Base-by-base conservation (phyloP, 2,888 invertebrate species). In the Acleris cristana region DNA sequence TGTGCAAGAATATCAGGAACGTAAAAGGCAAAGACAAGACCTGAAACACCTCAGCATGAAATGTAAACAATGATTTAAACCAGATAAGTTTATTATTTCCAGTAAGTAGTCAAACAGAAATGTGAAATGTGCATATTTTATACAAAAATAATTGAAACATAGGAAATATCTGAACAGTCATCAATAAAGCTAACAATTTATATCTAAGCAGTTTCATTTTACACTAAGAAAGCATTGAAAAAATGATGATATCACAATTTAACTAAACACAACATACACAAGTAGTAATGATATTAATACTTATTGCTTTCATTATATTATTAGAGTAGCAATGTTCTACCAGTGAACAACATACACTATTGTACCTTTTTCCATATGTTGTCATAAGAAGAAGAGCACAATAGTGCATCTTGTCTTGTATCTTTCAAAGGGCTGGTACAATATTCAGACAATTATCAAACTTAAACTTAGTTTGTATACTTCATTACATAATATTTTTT, bases 1-100 rank as follows among this genome's bases (percentile, higher is more conserved):
- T 93, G 94, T 96, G 10, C 95, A 95, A 81, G 96, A 96, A 76
- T 97, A 97, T 86, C 94, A 95, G 79, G 95, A 96, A 83, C 94
- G 95, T 72, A 97, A 97, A 82, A 96, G 95, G 78, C 93, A 94
- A 74, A 94, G 97, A 76, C 86, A 96, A 70, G 94, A 94, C 26
- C 26, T 7, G 26, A 78, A 93, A 93, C 78, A 79, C 70, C 65
- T 70, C 65, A 63, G 70, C 84, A 78, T 82, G 78, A 81, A 78
- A 49, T 64, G 54, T 12, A 57, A 69, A 67, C 49, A 54, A 49
- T 55, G 69, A 67, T 74, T 74, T 78, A 80, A 89, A 90, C 89
- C 87, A 86, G 81, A 84, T 87, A 87, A 79, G 74, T 89, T 89
- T 88, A 87, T 87, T 89, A 83, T 83, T 84, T 79, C 84, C 80